phyloP scores from a whole-genome alignment of 1,140 invertebrate genomes.

The Drosophila orosa region DNA sequence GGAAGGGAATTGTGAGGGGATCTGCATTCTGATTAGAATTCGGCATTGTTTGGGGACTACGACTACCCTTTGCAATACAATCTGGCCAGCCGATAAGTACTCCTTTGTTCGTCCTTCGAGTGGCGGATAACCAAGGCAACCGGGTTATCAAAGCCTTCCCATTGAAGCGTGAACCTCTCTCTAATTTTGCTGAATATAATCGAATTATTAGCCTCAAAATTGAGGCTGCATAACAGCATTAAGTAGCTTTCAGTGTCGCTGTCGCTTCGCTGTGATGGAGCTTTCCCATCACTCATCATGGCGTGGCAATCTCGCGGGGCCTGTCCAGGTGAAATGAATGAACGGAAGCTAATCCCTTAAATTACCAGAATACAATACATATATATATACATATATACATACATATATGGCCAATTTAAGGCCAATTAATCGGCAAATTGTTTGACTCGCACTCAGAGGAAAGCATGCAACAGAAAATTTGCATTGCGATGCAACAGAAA shows the following conservation, averaged over 20 bases:
- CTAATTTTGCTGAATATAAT: slow-evolving; percentile 1
- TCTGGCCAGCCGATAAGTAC: background rate
- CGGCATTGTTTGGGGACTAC: slow-evolving; percentile 12
- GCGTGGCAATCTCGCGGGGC: slow-evolving; percentile 14
- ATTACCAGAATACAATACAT: slow-evolving; percentile 17
- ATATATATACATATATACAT: background rate
- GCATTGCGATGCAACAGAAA: slow-evolving; percentile 27
- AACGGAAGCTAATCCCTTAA: slow-evolving; percentile 51
- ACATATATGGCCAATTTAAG: slow-evolving; percentile 43
- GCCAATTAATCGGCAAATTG: slow-evolving; percentile 56
- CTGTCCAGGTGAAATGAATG: background rate
- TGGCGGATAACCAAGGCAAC: background rate
- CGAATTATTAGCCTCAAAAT: slow-evolving; percentile 23
- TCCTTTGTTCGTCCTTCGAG: slow-evolving; percentile 10
- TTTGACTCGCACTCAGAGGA: slow-evolving; percentile 8
- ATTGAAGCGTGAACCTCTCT: slow-evolving; percentile 5
- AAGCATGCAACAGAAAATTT: slow-evolving; percentile 21
- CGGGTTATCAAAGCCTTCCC: slow-evolving; percentile 1
- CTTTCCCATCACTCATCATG: slow-evolving; percentile 40
- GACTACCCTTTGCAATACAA: slow-evolving; percentile 16
- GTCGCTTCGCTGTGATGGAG: slow-evolving; percentile 13
- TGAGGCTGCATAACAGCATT: slow-evolving; percentile 20
- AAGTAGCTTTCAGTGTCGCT: slow-evolving; percentile 55
- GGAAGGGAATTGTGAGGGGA: slow-evolving; percentile 21
- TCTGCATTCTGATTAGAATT: slow-evolving; percentile 54